Conservation (phyloP, 2,113 vertebrate genomes). For the Tachysurus vachellii region DNA sequence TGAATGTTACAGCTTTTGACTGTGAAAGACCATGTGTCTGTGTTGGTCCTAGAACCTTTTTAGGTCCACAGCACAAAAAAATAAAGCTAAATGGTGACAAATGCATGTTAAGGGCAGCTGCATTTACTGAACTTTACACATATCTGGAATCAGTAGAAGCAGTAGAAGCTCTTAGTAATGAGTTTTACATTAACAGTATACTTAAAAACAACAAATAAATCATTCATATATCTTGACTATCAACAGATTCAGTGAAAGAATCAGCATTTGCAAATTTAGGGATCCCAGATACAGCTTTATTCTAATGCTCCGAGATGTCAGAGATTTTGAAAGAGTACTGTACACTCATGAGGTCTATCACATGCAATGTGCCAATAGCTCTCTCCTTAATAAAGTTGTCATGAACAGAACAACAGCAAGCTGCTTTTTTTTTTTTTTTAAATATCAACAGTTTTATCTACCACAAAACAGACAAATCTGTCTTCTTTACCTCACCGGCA, state of each 20-base stretch:
- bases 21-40: constrained; percentile 7
- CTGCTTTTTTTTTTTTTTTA: neutral
- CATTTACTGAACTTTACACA: neutral
- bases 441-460: neutral
- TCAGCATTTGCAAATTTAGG: neutral
- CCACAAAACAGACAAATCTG: neutral
- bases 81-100: constrained; percentile 2
- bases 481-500: neutral
- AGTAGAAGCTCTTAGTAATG: neutral
- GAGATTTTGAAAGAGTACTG: no score
- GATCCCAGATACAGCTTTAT: neutral
- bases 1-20: constrained; percentile 8
- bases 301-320: neutral
- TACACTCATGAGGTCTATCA: neutral
- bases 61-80: neutral
- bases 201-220: neutral
- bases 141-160: neutral
- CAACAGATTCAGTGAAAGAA: neutral
- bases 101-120: neutral
- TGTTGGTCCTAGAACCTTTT: neutral
- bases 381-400: constrained; percentile 15
- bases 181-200: neutral
- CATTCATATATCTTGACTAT: neutral
- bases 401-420: neutral
- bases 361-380: no score